Conservation (phyloP, 1,140 invertebrate species). For the Drosophila sp. region DNA sequence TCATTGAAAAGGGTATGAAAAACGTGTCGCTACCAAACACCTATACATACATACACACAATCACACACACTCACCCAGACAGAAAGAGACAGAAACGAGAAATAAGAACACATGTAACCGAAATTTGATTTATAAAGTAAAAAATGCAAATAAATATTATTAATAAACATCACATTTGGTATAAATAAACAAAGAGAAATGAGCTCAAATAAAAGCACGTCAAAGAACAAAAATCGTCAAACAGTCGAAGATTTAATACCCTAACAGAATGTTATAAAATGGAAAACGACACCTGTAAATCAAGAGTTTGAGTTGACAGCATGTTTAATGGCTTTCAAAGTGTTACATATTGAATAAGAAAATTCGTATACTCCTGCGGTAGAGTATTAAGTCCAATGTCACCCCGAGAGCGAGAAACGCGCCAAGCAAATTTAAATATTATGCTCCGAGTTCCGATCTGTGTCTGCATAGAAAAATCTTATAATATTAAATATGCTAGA, state of each 20-base stretch:
- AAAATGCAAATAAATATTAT: constrained; percentile 72
- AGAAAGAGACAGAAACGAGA: constrained; percentile 34
- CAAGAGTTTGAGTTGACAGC: too few relatives aligned
- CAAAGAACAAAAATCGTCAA: neutral
- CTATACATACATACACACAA: constrained; percentile 39
- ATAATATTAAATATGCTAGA: constrained; percentile 7
- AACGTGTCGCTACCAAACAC: constrained; percentile 56
- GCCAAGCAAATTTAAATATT: constrained; percentile 28
- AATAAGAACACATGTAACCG: constrained; percentile 75
- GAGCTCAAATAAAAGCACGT: constrained; percentile 6
- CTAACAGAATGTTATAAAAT: neutral
- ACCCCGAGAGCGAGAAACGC: constrained; percentile 28
- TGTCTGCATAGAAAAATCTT: constrained; percentile 13
- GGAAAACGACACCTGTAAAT: neutral
- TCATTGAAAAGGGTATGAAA: constrained; percentile 12
- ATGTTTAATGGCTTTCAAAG: too few relatives aligned
- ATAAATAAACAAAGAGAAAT: constrained; percentile 29
- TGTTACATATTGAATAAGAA: neutral
- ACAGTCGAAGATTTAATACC: constrained; percentile 4
- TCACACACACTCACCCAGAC: constrained; percentile 32
- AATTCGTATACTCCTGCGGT: neutral
- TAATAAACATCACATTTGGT: constrained; percentile 55
- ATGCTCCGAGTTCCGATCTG: constrained; percentile 18
- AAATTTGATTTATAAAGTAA: constrained; percentile 75
- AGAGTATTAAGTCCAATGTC: constrained; percentile 7